Conservation (phyloP, 2,888 invertebrate species). For the Campopleginae sp. region DNA sequence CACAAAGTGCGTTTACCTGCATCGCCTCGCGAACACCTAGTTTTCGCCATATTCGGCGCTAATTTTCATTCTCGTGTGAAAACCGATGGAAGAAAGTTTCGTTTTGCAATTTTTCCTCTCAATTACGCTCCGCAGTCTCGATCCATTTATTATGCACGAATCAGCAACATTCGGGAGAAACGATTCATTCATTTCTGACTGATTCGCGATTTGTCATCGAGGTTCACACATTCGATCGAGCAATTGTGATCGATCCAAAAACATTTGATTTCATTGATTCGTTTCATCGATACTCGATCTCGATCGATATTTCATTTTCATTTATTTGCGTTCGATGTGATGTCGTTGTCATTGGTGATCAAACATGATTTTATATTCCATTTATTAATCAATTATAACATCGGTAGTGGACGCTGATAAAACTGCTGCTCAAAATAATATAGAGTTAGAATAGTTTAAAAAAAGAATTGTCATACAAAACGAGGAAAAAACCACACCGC, state of each 20-base stretch:
- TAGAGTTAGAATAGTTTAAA: neutral
- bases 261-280: neutral
- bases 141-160: neutral
- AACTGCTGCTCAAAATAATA: neutral
- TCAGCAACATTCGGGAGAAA: neutral
- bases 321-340: neutral
- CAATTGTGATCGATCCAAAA: neutral
- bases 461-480: conserved; percentile 7
- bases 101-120: neutral
- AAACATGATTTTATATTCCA: neutral
- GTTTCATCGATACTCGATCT: neutral
- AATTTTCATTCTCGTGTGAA: neutral
- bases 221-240: neutral
- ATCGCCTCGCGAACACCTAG: neutral
- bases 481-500: neutral
- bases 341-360: neutral
- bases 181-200: neutral
- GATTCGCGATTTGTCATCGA: neutral
- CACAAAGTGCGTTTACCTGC: conserved; percentile 4
- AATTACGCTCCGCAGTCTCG: neutral
- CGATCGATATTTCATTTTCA: neutral
- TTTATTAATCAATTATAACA: neutral
- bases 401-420: neutral
- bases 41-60: neutral
- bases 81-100: neutral